These are phyloP conservation scores for Parnassius glacialis DNA, from an alignment of 2,888 invertebrate genomes.

Conservation along the genomic window DNA sequence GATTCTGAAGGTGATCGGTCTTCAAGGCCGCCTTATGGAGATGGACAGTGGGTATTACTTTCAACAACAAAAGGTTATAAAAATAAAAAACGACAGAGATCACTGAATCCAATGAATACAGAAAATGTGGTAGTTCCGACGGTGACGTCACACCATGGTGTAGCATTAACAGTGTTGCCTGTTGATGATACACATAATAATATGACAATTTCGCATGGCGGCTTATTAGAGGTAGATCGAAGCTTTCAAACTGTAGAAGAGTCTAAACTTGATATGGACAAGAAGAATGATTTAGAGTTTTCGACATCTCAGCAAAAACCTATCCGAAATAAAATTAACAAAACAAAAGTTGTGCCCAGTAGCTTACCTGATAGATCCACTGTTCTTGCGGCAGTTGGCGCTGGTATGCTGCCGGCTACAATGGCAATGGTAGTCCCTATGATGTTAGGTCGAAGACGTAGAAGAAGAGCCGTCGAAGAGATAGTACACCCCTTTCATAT, in stretches of 20 bases:
- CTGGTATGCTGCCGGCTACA: conserved; percentile 89
- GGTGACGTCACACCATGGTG: conserved; percentile 76
- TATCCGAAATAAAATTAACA: conserved; percentile 52
- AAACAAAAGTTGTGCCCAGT: conserved; percentile 53
- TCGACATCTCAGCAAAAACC: conserved; percentile 55
- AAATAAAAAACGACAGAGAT: conserved; percentile 73
- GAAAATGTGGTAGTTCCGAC: conserved; percentile 51
- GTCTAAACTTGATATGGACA: conserved; percentile 67
- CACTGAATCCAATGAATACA: conserved; percentile 49
- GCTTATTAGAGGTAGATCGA: conserved; percentile 87
- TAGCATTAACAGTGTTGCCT: conserved; percentile 87
- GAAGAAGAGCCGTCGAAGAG: conserved; percentile 50
- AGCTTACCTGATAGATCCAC: conserved; percentile 80
- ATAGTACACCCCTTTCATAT: conserved; percentile 37
- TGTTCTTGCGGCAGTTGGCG: conserved; percentile 86
- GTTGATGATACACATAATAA: conserved; percentile 82
- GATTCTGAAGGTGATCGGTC: conserved; percentile 72
- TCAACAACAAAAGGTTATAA: conserved; percentile 90
- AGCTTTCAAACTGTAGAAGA: conserved; percentile 87
- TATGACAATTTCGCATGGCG: conserved; percentile 86
- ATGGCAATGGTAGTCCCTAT: conserved; percentile 91
- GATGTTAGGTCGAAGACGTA: conserved; percentile 82
- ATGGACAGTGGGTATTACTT: conserved; percentile 89
- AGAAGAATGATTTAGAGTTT: conserved; percentile 57
- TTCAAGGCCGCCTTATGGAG: conserved; percentile 83